Conservation (phyloP, 2,888 invertebrate genomes). For the Hymenopus coronatus region DNA sequence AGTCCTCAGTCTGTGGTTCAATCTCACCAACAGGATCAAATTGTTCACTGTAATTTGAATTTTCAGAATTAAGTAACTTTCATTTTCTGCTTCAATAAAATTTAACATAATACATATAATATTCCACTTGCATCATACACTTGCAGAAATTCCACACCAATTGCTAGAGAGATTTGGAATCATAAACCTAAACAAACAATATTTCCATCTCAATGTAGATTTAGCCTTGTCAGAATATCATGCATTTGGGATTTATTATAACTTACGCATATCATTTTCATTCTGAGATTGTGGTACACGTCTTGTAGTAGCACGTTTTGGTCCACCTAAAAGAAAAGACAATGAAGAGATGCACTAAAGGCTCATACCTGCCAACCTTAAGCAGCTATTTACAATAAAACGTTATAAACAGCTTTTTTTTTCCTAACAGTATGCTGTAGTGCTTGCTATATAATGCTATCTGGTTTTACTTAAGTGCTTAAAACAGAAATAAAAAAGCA, state of each 20-base stretch:
- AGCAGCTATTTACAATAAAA: not conserved
- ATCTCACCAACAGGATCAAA: no score
- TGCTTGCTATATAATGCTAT: not conserved
- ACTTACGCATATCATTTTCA: slow-evolving; percentile 16
- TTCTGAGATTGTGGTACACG: slow-evolving; percentile 8
- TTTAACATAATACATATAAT: no score
- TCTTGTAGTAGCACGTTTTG: slow-evolving; percentile 48
- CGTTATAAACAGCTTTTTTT: not conserved
- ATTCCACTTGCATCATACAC: no score
- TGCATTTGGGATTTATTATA: not conserved
- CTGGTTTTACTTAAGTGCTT: not conserved
- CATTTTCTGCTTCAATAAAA: no score
- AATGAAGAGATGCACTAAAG: not conserved
- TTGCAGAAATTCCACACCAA: no score
- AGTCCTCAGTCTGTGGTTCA: no score
- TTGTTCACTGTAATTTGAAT: no score
- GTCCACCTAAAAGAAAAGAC: slow-evolving; percentile 44
- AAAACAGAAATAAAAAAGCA: not conserved
- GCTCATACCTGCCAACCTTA: slow-evolving; percentile 5
- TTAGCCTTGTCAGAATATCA: not conserved
- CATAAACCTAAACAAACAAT: not conserved
- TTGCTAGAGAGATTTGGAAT: not conserved
- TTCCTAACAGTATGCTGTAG: not conserved
- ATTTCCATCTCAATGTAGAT: not conserved
- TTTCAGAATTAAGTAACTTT: no score